Conservation (phyloP, 1,140 invertebrate genomes). For the Drosophila mauritiana region DNA sequence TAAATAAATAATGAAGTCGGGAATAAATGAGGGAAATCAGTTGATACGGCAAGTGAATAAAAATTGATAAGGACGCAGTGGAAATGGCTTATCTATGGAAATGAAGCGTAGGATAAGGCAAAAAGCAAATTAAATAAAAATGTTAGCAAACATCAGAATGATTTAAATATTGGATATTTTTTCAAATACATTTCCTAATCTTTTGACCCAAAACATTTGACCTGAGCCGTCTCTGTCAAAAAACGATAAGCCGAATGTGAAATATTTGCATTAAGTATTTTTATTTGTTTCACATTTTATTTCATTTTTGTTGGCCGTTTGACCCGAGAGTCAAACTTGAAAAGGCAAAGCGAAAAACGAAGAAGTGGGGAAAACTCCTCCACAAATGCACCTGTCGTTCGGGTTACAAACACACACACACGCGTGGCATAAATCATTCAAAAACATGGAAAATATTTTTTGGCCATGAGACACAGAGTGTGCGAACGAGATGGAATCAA, state of each 20-base stretch:
- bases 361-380: conserved; percentile 25
- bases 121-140: not conserved
- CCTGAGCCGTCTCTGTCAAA: conserved; percentile 38
- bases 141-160: too few species aligned
- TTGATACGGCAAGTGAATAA: conserved; percentile 25
- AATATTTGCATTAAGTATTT: conserved; percentile 41
- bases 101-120: not conserved
- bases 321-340: conserved; percentile 27
- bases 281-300: conserved; percentile 38
- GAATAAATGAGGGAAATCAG: conserved; percentile 34
- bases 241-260: conserved; percentile 17
- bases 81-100: too few species aligned
- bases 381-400: conserved; percentile 64
- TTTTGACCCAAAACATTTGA: conserved; percentile 5
- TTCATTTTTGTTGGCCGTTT: conserved; percentile 28
- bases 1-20: conserved; percentile 19
- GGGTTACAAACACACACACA: conserved; percentile 36
- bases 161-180: too few species aligned
- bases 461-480: not conserved
- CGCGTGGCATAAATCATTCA: conserved; percentile 73
- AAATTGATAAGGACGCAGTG: not conserved
- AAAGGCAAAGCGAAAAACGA: conserved; percentile 17
- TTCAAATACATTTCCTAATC: conserved; percentile 1
- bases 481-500: not conserved
- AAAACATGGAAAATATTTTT: conserved; percentile 64